phyloP scores from a whole-genome alignment of 2,113 vertebrate genomes.

The Leptosomus discolor region DNA sequence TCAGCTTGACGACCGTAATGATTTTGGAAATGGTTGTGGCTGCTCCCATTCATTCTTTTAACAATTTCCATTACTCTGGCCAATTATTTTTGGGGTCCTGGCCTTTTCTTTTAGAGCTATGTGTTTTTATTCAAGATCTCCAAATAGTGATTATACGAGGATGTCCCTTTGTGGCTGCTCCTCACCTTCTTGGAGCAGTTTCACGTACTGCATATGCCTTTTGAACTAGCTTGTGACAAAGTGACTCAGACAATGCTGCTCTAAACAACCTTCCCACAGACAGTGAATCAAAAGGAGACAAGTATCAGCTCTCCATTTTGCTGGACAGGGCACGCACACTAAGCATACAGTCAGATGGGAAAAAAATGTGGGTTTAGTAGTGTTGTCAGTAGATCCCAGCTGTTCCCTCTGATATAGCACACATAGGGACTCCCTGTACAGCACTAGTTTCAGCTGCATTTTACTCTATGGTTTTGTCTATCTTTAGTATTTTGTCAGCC shows the following conservation, averaged over 20 bases:
- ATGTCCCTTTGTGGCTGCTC: not conserved
- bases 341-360: not conserved
- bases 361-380: not conserved
- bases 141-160: not conserved
- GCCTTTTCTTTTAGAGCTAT: not conserved
- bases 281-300: not conserved
- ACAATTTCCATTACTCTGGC: constrained; percentile 27
- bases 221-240: constrained; percentile 22
- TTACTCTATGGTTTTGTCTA: not conserved
- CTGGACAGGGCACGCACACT: constrained; percentile 21
- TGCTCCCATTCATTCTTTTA: constrained; percentile 21
- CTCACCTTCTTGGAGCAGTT: not conserved
- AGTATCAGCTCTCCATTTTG: not conserved
- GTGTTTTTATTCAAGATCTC: not conserved
- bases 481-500: constrained; percentile 1
- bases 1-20: constrained; percentile 10
- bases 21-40: constrained; percentile 3
- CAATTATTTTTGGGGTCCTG: constrained; percentile 18
- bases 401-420: not conserved
- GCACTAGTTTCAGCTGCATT: constrained; percentile 7
- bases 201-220: not conserved
- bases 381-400: constrained; percentile 22
- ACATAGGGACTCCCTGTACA: not conserved
- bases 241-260: constrained; percentile 1
- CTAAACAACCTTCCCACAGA: not conserved